Evolutionary conservation across 2,797 vertebrate species (phyloP), one percentile per base, ranked within the genome.

Genomic region (Triplophysa bombifrons): DNA sequence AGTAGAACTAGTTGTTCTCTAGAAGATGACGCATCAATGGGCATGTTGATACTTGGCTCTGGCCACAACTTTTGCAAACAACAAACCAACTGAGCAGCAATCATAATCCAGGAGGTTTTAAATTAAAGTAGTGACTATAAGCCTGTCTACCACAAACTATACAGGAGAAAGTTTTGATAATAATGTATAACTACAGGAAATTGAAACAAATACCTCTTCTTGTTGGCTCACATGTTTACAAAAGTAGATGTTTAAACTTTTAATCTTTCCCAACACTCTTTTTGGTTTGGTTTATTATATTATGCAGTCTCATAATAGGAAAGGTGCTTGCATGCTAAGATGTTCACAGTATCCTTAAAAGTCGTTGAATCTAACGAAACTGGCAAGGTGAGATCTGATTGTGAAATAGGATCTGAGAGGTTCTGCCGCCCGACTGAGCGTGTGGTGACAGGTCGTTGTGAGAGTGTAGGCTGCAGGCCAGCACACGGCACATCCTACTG

Each of bases 391-490:
- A 67, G 67, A 72, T 20, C 72, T 51, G 46, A 78, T 74, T 50
- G 61, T 86, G 68, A 84, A 84, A 84, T 63, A 22, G 53, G 51
- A 81, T 72, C 67, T 22, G 20, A 75, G 56, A 60, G 25, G 71
- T 82, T 63, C 46, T 75, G 83, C 68, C 77, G 64, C 70, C 69
- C 51, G 81, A 67, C 61, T 68, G 46, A 88, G 85, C 92, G 76
- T 91, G 92, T 91, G 85, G 84, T 80, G 87, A 86, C 92, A 92
- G 82, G 92, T 92, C 60, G 65, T 20, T 74, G 61, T 80, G 55
- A 80, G 70, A 85, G 72, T 76, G 68, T 53, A 69, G 63, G 67
- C 68, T 83, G 53, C 72, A 72, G 66, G 46, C 64, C 58, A 84
- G 71, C 67, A 72, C 72, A 70, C 72, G 67, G 67, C 74, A 80